Base-by-base conservation (phyloP, 2,888 invertebrate genomes). In the Gibbula magus region DNA sequence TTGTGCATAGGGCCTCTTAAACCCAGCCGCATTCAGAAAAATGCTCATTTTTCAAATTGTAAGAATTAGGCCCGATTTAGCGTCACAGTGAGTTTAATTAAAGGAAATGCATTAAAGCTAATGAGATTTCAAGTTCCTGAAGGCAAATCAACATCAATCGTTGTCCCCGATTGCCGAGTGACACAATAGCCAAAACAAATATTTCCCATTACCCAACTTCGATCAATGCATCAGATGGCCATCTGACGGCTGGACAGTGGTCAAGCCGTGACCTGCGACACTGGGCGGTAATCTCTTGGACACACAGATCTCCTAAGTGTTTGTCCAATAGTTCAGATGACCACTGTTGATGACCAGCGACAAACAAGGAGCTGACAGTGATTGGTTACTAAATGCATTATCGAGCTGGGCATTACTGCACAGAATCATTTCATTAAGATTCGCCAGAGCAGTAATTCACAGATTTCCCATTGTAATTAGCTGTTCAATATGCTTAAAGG, bases 401-500 rank as follows among this genome's bases (percentile, higher is more conserved):
- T 61, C 61, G 29, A 29, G 29, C 29, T 29, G 29, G 25, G 61
- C 61, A 61, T 61, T 61, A 61, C 61, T 61, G 61, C 25, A 61
- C 61, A 61, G 22, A 61, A 61, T 61, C 29, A 25, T 61, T 61
- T 61, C 61, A 61, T 61, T 29, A 61, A 22, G 29, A 29, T 61
- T 61, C 61, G 25, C 61, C 13, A 16, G 61, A 4, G 61, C 25
- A 29, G 61, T 61, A 61, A 61, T 61, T 61, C 29, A 61, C 25
- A 29, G 61, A 61, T 29, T 61, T 61, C 25, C 61, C 61, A 61
- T 61, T 10, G 18, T 61, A 61, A 61, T 61, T 61, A 61, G 61
- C 61, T 61, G 61, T 61, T 25, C 61, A 61, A 61, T 61, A 61
- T 61, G 61, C 29, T 61, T 61, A 61, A 29, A 25, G 61, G 61